Evolutionary conservation across 2,888 invertebrate genomes (phyloP).

Genomic region (Choristoneura rosaceana): DNA sequence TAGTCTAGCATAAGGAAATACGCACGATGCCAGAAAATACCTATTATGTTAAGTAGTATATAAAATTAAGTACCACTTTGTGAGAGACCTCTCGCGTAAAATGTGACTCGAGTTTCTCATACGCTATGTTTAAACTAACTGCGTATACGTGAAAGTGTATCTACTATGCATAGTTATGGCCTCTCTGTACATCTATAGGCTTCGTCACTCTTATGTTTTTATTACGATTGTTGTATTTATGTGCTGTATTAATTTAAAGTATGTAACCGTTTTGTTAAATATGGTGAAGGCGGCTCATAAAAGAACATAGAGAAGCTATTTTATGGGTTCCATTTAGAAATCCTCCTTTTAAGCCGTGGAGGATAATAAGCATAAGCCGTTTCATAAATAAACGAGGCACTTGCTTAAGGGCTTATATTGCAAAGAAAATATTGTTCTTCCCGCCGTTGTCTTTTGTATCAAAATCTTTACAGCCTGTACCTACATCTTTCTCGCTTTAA

Average conservation of each 20-base stretch:
- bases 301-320: constrained; percentile 9
- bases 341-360: constrained; percentile 27
- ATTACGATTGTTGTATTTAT: background rate
- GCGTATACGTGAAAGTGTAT: background rate
- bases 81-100: constrained; percentile 34
- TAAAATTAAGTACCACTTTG: constrained; percentile 38
- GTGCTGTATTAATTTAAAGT: background rate
- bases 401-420: constrained; percentile 34
- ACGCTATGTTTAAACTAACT: constrained; percentile 12
- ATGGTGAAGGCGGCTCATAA: background rate
- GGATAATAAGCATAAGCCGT: constrained; percentile 36
- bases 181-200: constrained; percentile 12
- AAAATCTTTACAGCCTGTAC: constrained; percentile 5
- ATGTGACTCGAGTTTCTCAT: constrained; percentile 13
- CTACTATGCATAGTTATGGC: constrained; percentile 1
- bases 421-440: constrained; percentile 26
- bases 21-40: constrained; percentile 24
- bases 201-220: background rate
- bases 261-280: background rate
- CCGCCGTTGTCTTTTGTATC: constrained; percentile 16
- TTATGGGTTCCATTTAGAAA: constrained; percentile 19
- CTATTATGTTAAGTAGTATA: constrained; percentile 27
- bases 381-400: constrained; percentile 39
- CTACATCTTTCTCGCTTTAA: background rate
- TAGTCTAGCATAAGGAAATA: constrained; percentile 38